Conservation (phyloP, 2,113 vertebrate genomes). For the Cyrtonyx montezumae region DNA sequence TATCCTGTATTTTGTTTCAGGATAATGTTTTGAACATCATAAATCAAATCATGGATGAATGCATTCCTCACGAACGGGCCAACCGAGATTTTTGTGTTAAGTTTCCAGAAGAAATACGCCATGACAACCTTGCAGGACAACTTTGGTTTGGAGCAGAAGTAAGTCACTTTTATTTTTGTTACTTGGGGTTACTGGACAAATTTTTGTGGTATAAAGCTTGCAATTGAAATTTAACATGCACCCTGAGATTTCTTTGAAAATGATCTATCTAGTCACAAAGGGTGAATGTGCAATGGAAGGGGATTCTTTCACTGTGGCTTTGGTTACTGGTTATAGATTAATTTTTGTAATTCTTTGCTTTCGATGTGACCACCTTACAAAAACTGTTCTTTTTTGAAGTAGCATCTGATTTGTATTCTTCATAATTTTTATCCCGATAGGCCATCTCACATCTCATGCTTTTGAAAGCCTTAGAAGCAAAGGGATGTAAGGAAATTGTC, state of each 20-base stretch:
- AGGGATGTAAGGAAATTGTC: neutral
- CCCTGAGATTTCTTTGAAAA: neutral
- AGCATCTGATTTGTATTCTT: neutral
- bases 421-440: neutral
- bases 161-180: neutral
- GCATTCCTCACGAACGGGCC: conserved; percentile 93
- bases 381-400: neutral
- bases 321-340: neutral
- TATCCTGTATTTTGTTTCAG: conserved; percentile 70
- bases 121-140: conserved; percentile 97
- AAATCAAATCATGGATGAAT: conserved; percentile 97
- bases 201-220: neutral
- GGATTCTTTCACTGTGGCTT: neutral
- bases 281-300: neutral
- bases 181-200: neutral
- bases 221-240: neutral
- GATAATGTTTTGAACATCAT: conserved; percentile 96
- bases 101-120: conserved; percentile 97
- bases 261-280: neutral
- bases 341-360: neutral
- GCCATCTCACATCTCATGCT: neutral
- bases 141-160: conserved; percentile 99
- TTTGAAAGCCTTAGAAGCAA: neutral
- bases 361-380: neutral
- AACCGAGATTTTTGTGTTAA: conserved; percentile 96